phyloP scores from a whole-genome alignment of 2,113 vertebrate genomes.

The Colinus virginianus region DNA sequence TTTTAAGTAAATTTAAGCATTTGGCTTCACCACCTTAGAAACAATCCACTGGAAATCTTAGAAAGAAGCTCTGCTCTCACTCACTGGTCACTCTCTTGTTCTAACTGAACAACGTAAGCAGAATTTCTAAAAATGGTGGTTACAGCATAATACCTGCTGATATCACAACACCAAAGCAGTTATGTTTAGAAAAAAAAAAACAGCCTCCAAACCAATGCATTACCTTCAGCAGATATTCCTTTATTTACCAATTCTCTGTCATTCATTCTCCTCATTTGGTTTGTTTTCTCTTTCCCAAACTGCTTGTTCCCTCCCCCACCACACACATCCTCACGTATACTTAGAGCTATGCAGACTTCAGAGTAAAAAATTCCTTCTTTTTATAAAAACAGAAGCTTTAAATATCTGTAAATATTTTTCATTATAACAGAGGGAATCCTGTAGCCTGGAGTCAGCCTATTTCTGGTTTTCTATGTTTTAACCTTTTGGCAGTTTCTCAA shows the following conservation, averaged over 20 bases:
- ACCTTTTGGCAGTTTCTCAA: slow-evolving; percentile 5
- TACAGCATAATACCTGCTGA: background rate
- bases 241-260: background rate
- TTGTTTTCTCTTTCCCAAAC: background rate
- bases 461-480: background rate
- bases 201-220: background rate
- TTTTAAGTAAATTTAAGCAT: slow-evolving; percentile 2
- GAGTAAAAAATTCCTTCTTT: background rate
- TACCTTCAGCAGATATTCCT: background rate
- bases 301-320: background rate
- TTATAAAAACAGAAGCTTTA: background rate
- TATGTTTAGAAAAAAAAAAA: slow-evolving; percentile 27
- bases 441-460: background rate
- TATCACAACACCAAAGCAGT: background rate
- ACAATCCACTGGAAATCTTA: background rate
- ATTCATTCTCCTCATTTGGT: background rate
- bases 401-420: background rate
- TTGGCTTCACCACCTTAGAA: background rate
- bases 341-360: background rate
- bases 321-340: background rate
- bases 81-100: background rate
- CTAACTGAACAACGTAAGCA: background rate
- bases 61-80: background rate
- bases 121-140: background rate
- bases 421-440: background rate